phyloP scores from a whole-genome alignment of 2,888 invertebrate genomes.

The Priocnemis perturbator region DNA sequence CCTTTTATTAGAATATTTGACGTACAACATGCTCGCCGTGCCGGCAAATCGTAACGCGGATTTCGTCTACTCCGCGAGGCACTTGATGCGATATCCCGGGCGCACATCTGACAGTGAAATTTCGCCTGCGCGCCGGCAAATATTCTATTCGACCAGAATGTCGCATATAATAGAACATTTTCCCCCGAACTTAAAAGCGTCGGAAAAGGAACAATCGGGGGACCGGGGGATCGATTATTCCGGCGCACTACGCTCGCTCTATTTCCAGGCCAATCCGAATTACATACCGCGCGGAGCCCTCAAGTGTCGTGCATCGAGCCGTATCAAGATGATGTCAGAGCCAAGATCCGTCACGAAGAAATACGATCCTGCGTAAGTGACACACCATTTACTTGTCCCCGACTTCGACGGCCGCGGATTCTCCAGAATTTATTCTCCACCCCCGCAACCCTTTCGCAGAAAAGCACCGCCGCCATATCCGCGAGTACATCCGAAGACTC shows the following conservation, averaged over 20 bases:
- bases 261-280: constrained; percentile 52
- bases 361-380: constrained; percentile 60
- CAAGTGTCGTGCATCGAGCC: constrained; percentile 56
- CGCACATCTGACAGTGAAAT: too few relatives aligned
- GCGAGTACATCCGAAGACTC: constrained; percentile 52
- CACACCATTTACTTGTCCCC: constrained; percentile 15
- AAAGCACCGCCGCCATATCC: constrained; percentile 37
- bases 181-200: too few relatives aligned
- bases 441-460: constrained; percentile 36
- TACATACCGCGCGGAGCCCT: constrained; percentile 54
- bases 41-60: too few relatives aligned
- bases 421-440: neutral
- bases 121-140: neutral
- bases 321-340: constrained; percentile 63
- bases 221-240: constrained; percentile 15
- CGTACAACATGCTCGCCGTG: too few relatives aligned
- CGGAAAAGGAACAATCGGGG: too few relatives aligned
- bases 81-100: too few relatives aligned
- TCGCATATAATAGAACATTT: too few relatives aligned
- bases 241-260: constrained; percentile 6
- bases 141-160: neutral
- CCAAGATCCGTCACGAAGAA: constrained; percentile 57
- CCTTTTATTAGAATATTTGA: too few relatives aligned
- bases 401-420: constrained; percentile 24
- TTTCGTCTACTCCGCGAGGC: too few relatives aligned